phyloP scores from a whole-genome alignment of 2,113 vertebrate genomes.

The Gobio gobio region DNA sequence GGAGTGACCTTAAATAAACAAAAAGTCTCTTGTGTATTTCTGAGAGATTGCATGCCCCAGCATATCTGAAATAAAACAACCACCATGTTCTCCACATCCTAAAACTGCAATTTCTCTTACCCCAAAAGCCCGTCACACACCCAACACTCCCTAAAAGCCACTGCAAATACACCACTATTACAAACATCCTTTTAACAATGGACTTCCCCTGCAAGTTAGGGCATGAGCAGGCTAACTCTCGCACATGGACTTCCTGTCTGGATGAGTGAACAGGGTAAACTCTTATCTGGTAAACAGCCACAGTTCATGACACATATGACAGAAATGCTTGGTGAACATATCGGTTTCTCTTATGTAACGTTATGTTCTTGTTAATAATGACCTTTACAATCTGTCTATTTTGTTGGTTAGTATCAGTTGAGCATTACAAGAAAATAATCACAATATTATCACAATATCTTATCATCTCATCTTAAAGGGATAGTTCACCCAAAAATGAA shows the following conservation, averaged over 20 bases:
- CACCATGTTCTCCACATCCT: background rate
- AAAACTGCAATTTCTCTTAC: background rate
- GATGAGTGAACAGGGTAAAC: constrained; percentile 24
- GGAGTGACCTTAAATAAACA: background rate
- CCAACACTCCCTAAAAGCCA: background rate
- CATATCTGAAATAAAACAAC: constrained; percentile 19
- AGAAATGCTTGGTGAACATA: background rate
- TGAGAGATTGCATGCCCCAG: background rate
- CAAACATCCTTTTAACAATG: constrained; percentile 40
- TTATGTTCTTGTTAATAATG: background rate
- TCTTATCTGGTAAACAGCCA: background rate
- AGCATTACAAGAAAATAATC: no score
- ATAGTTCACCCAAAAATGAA: no score
- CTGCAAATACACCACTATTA: constrained; percentile 6
- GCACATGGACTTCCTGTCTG: constrained; percentile 36
- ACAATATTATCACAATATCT: no score
- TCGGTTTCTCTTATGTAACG: background rate
- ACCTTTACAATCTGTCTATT: background rate
- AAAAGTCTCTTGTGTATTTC: background rate
- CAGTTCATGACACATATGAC: background rate
- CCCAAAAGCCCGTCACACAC: background rate
- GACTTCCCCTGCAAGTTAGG: constrained; percentile 20
- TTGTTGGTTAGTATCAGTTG: background rate
- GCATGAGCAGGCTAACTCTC: constrained; percentile 8
- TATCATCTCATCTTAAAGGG: no score